Evolutionary conservation across 2,888 invertebrate genomes (phyloP), one percentile per base, ranked within the genome.

Genomic region (Junonia oenone): DNA sequence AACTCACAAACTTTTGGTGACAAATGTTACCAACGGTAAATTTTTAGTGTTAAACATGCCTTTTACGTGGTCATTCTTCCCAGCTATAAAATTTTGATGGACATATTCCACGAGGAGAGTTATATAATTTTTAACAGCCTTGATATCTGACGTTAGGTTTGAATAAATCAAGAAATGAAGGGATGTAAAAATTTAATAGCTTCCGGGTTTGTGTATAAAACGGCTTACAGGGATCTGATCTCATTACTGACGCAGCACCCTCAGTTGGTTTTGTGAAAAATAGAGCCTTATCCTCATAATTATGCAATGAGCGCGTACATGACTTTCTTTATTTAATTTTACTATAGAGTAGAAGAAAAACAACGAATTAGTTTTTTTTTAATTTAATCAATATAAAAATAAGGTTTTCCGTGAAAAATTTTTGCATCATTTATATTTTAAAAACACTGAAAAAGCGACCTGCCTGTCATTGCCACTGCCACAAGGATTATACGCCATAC

Each of bases 111-210:
- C 29, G 27, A 26, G n/a, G 11, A 2, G n/a, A n/a, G 29, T n/a
- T 38, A 11, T 52, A 38, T 38, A 52, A 52, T 47, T 33, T 47
- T 54, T 48, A 46, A 48, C 31, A 48, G 15, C 46, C 38, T 40
- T 33, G 47, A 54, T 54, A 48, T 31, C 53, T 47, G 46, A 46
- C 50, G 54, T 13, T 22, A 19, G 38, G 38, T 45, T 48, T 51
- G 49, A 52, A 55, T 58, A 51, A 51, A 48, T 55, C 48, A 55
- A 55, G 38, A 22, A 15, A 26, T 26, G 43, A 43, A 35, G 33
- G 26, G 11, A 40, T 47, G 50, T 59, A 46, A 56, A 53, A 59
- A 50, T 43, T 56, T 56, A 27, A 58, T 51, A 49, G n/a, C 52
- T 45, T 49, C 55, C 58, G 51, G 13, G 5, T 45, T 55, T 45